Evolutionary conservation across 2,113 vertebrate genomes (phyloP).

Genomic region (Lathamus discolor): DNA sequence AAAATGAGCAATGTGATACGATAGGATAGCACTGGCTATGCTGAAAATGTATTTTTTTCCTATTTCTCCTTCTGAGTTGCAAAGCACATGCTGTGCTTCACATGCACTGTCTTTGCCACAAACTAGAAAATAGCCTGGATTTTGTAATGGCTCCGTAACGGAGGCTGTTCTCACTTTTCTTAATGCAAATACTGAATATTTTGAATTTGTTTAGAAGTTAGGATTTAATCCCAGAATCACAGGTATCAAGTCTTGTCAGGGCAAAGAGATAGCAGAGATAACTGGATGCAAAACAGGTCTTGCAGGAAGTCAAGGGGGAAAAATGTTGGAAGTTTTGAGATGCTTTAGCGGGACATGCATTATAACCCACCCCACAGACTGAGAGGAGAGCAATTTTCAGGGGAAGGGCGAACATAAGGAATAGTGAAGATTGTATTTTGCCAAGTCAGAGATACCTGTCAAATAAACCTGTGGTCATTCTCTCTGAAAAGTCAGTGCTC

Average conservation of each 20-base stretch:
- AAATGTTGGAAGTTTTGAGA: not conserved
- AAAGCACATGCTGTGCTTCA: not conserved
- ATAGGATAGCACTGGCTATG: not conserved
- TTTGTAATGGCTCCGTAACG: not conserved
- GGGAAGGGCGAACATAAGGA: not conserved
- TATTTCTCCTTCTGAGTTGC: not conserved
- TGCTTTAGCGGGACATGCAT: conserved; percentile 11
- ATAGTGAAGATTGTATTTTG: conserved; percentile 32
- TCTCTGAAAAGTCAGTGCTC: conserved; percentile 18
- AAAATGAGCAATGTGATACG: not conserved
- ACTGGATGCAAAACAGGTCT: not conserved
- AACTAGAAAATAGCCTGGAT: not conserved
- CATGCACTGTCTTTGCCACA: not conserved
- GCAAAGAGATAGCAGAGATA: not conserved
- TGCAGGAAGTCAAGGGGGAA: not conserved
- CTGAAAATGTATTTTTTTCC: not conserved
- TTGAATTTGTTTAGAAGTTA: not conserved
- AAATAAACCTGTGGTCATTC: conserved; percentile 29
- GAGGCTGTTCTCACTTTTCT: not conserved
- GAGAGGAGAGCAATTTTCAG: not conserved
- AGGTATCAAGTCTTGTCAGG: not conserved
- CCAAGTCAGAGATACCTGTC: conserved; percentile 1
- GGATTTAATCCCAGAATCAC: not conserved
- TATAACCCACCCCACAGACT: not conserved
- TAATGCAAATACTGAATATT: not conserved